Evolutionary conservation across 2,113 vertebrate species (phyloP).

Genomic region (Tamias sibiricus): DNA sequence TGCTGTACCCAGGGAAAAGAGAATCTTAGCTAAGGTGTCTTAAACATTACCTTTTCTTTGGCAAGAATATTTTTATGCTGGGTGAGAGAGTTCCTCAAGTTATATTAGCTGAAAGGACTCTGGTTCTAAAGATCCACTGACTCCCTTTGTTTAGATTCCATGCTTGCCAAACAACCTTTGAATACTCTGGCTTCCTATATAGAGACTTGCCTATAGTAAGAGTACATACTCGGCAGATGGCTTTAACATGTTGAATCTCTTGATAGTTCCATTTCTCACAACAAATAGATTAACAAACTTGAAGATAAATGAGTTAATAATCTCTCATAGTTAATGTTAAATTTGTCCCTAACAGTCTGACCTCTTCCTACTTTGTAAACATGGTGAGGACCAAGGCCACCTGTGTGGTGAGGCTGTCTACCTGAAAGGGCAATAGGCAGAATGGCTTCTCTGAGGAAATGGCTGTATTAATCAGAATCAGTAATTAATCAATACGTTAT

Average conservation of each 20-base stretch:
- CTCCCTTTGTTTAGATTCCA: not conserved
- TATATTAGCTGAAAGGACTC: slow-evolving; percentile 7
- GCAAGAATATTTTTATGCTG: not conserved
- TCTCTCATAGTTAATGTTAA: not conserved
- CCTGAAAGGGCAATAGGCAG: not conserved
- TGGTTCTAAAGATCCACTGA: not conserved
- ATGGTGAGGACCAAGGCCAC: not conserved
- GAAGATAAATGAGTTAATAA: not conserved
- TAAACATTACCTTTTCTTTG: not conserved
- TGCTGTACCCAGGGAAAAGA: not conserved
- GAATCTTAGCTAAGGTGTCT: not conserved
- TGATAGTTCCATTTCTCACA: not conserved
- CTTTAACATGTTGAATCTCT: not conserved
- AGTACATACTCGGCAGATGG: not conserved
- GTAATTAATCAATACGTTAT: slow-evolving; percentile 24
- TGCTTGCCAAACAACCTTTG: not conserved
- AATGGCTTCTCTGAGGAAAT: not conserved
- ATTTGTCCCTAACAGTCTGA: not conserved
- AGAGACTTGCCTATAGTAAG: not conserved
- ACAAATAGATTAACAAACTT: not conserved
- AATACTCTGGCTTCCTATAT: not conserved
- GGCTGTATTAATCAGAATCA: not conserved
- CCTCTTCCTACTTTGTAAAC: slow-evolving; percentile 1
- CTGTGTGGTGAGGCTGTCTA: not conserved
- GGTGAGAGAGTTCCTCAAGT: not conserved